Base-by-base conservation (phyloP, 1,140 invertebrate species). In the Triops longicaudatus region DNA sequence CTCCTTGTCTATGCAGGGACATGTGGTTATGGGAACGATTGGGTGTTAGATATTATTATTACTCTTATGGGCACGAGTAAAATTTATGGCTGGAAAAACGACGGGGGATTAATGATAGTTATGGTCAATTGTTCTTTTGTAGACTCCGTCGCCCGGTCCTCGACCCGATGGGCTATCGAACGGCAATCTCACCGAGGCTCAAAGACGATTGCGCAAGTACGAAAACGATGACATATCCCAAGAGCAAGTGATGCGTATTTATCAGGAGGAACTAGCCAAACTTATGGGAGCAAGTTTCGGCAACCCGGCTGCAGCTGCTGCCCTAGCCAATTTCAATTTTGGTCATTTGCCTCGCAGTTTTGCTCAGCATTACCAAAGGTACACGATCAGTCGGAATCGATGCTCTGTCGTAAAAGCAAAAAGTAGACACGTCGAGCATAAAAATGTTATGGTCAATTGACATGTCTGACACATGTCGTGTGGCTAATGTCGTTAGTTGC, bases 161-260 rank as follows among this genome's bases (percentile, higher is more conserved):
- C 90, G 83, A 91, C 90, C 80, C 88, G 76, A 77, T 31, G 76
- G 31, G 37, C 41, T 74, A 50, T 43, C 79, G 42, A 73, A 37
- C 74, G 41, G 28, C 77, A 63, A 31, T 50, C 72, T 50, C 0
- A 44, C 77, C 44, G 73, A 42, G 71, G 43, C 12, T 76, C 74
- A 75, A 42, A 43, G 91, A 83, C 88, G 92, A 84, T 85, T 93
- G 77, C 90, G 92, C 81, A 93, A 95, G 81, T 92, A 94, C 83
- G 92, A 94, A 84, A 95, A 96, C 83, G 95, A 97, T 83, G 94
- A 97, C 86, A 94, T 97, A 85, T 92, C 96, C 72, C 96, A 97
- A 85, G 97, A 98, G 83, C 97, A 98, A 85, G 95, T 99, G 80
- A 91, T 95, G 17, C 89, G 95, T 82, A 96, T 99, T 81, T 99